Evolutionary conservation across 2,888 invertebrate genomes (phyloP).

Genomic region (Augiades crinisus): DNA sequence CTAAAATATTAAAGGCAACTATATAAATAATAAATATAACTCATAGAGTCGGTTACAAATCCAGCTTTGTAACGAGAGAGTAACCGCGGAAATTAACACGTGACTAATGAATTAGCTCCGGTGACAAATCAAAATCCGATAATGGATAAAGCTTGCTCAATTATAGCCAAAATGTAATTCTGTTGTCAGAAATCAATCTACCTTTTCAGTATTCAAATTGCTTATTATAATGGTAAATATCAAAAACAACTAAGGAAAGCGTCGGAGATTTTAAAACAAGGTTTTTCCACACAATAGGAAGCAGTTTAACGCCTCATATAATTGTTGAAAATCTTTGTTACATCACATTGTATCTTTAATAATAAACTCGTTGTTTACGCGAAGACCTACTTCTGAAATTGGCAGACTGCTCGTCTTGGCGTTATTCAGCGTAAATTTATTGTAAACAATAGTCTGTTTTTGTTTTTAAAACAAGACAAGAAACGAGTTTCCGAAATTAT

Average conservation of each 20-base stretch:
- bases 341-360: neutral
- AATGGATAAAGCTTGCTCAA: slow-evolving; percentile 43
- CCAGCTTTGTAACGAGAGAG: no score
- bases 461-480: neutral
- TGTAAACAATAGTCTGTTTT: neutral
- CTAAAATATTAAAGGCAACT: no score
- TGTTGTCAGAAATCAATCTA: neutral
- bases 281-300: no score
- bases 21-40: no score
- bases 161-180: slow-evolving; percentile 1
- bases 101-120: slow-evolving; percentile 67
- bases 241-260: no score
- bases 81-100: slow-evolving; percentile 58
- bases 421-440: slow-evolving; percentile 28
- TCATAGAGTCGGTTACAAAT: no score
- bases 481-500: no score
- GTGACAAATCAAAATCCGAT: slow-evolving; percentile 65
- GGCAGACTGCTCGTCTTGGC: slow-evolving; percentile 25
- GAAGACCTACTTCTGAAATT: slow-evolving; percentile 25
- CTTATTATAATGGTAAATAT: neutral
- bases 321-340: no score
- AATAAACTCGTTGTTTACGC: slow-evolving; percentile 14
- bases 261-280: no score
- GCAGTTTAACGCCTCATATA: no score
- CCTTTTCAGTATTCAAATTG: neutral